Evolutionary conservation across 2,888 invertebrate species (phyloP).

Genomic region (Ethmia dodecea): DNA sequence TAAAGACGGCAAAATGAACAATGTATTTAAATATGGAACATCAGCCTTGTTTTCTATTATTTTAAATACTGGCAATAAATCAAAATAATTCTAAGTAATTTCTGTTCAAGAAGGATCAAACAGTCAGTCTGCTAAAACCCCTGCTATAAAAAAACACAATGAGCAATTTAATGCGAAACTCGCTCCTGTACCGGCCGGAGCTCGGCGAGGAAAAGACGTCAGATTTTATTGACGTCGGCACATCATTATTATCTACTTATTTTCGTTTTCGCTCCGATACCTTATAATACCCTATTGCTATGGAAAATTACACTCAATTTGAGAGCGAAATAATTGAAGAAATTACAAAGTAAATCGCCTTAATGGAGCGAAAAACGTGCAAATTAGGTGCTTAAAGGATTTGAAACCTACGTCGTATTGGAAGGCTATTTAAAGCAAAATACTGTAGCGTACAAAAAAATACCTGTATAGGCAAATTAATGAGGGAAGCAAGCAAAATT

Average conservation of each 20-base stretch:
- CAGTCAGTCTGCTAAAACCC: background rate
- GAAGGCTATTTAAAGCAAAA: no score
- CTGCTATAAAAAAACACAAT: slow-evolving; percentile 4
- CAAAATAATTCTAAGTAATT: no score
- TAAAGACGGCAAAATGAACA: background rate
- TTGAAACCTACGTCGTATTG: slow-evolving; percentile 23
- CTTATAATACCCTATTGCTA: slow-evolving; percentile 43
- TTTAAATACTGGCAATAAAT: background rate
- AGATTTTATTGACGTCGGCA: slow-evolving; percentile 45
- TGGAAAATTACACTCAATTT: slow-evolving; percentile 57
- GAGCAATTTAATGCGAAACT: slow-evolving; percentile 3
- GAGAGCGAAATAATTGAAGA: slow-evolving; percentile 60
- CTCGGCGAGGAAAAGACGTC: slow-evolving; percentile 24
- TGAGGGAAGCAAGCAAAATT: no score
- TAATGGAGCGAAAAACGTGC: slow-evolving; percentile 44
- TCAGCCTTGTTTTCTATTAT: background rate
- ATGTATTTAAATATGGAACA: background rate
- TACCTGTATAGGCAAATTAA: no score
- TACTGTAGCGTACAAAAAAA: no score
- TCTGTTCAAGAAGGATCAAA: no score
- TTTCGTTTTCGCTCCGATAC: slow-evolving; percentile 47
- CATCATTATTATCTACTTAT: slow-evolving; percentile 62
- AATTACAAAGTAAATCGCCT: slow-evolving; percentile 62
- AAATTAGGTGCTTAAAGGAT: slow-evolving; percentile 67
- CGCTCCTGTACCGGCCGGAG: background rate